Percentiles rank a stretch among this genome's conserved stretches.
Conservation (phyloP, 2,113 vertebrate species). For the Psephotus haematonotus region DNA sequence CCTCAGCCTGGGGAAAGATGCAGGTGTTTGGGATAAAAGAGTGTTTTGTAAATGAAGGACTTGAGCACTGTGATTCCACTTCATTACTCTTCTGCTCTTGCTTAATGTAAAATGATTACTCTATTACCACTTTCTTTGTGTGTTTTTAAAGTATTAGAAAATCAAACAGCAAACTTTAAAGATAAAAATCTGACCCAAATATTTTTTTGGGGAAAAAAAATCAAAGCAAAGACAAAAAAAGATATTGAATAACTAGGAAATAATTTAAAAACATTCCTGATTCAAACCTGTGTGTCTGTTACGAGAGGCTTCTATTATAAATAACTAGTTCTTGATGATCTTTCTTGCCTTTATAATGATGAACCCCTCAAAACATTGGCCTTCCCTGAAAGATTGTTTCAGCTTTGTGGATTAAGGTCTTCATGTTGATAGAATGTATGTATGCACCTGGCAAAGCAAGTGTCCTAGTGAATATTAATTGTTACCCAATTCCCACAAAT, state of each 20-base stretch:
- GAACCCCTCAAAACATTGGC: not conserved
- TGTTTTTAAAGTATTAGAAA: conserved; percentile 21
- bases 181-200: not conserved
- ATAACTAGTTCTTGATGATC: not conserved
- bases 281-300: not conserved
- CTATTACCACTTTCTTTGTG: not conserved
- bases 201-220: not conserved
- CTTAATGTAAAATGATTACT: conserved; percentile 33
- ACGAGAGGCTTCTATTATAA: not conserved
- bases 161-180: not conserved
- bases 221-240: not conserved
- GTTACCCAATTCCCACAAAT: conserved; percentile 31
- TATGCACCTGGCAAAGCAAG: conserved; percentile 36
- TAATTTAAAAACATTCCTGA: not conserved
- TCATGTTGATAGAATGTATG: not conserved
- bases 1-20: conserved; percentile 43
- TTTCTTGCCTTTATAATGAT: not conserved
- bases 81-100: conserved; percentile 32
- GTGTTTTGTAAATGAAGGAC: conserved; percentile 47
- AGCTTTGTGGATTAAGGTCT: conserved; percentile 1
- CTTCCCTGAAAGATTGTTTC: conserved; percentile 1
- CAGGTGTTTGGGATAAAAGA: conserved; percentile 60
- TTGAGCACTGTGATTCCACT: conserved; percentile 36
- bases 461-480: conserved; percentile 22
- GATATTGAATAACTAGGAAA: not conserved